These are phyloP conservation scores for Heteromyza rotundicornis DNA, from an alignment of 2,888 invertebrate species.

Conservation along the genomic window DNA sequence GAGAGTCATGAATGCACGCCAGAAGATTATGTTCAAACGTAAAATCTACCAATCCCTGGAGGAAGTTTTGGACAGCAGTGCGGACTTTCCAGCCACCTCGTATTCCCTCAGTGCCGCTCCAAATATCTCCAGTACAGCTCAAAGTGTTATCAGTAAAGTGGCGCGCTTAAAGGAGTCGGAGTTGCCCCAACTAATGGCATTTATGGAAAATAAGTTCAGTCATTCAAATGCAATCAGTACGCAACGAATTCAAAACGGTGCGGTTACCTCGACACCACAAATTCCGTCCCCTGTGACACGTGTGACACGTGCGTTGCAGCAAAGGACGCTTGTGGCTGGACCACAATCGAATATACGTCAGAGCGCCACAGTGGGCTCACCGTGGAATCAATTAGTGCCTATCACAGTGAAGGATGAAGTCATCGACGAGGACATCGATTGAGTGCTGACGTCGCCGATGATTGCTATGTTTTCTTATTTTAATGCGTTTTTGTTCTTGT, in stretches of 20 bases:
- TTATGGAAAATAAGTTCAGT: constrained; percentile 22
- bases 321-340: constrained; percentile 24
- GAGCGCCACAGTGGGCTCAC: not conserved
- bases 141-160: not conserved
- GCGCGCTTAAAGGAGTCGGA: constrained; percentile 29
- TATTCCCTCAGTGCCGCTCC: not conserved
- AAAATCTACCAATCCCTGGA: constrained; percentile 39
- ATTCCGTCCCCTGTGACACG: not conserved
- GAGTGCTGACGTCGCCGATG: no score
- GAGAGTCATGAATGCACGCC: constrained; percentile 39
- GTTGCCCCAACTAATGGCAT: constrained; percentile 30
- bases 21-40: constrained; percentile 41
- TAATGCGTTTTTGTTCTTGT: no score
- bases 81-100: constrained; percentile 35
- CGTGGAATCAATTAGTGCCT: constrained; percentile 28
- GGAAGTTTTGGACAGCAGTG: constrained; percentile 37
- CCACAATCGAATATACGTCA: constrained; percentile 25
- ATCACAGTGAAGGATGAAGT: constrained; percentile 32
- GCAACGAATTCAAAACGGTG: not conserved
- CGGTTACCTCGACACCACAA: not conserved
- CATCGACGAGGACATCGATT: constrained; percentile 32
- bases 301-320: constrained; percentile 6
- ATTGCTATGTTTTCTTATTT: no score
- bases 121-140: no score
- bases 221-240: not conserved